Conservation (phyloP, 2,797 vertebrate species). For the Craterocephalus amniculus region DNA sequence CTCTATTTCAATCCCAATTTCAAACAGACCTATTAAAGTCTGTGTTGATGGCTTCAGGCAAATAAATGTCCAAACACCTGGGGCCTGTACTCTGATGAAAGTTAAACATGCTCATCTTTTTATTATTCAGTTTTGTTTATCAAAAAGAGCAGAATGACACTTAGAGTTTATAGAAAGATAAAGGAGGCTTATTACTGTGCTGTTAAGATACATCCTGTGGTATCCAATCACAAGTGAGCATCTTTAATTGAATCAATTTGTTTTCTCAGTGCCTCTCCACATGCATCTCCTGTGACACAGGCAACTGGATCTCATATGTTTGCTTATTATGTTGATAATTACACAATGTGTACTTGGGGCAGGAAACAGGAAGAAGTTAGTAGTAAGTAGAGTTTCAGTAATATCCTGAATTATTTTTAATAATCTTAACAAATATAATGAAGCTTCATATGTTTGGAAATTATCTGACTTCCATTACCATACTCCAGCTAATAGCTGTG, state of each 20-base stretch:
- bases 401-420: not conserved
- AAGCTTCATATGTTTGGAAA: not conserved
- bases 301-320: not conserved
- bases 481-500: not conserved
- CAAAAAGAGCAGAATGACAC: not conserved
- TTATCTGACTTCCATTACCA: not conserved
- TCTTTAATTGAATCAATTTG: not conserved
- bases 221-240: not conserved
- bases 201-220: not conserved
- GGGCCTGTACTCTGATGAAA: too few relatives aligned
- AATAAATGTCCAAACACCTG: not conserved
- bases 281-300: not conserved
- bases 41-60: not conserved
- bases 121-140: not conserved
- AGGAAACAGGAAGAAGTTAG: too few relatives aligned
- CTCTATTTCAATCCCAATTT: not conserved
- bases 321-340: not conserved
- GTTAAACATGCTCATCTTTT: not conserved
- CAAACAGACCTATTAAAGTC: conserved; percentile 7
- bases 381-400: too few relatives aligned
- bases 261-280: not conserved
- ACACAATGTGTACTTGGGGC: too few relatives aligned
- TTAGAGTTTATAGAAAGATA: not conserved
- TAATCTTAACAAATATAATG: not conserved
- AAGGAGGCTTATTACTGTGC: not conserved